Conservation (phyloP, 2,797 vertebrate species). For the Hafferia zeledoni region DNA sequence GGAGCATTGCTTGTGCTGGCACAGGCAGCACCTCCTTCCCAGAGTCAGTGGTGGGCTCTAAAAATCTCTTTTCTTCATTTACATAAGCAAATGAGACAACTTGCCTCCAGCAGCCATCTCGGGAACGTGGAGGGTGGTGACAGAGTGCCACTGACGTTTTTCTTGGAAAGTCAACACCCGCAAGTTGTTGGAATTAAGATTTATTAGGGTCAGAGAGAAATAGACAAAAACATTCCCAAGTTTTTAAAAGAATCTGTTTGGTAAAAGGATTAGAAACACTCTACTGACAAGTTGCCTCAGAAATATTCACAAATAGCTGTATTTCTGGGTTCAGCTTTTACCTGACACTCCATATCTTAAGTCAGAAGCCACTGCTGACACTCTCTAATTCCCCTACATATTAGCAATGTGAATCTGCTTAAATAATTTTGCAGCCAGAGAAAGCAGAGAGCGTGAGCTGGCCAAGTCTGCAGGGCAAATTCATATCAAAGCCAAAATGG, state of each 20-base stretch:
- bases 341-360: constrained; percentile 1
- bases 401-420: constrained; percentile 37
- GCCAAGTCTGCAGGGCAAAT: neutral
- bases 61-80: constrained; percentile 33
- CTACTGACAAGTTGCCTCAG: neutral
- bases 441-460: neutral
- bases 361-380: constrained; percentile 9
- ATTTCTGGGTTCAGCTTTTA: constrained; percentile 26
- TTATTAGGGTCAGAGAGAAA: constrained; percentile 25
- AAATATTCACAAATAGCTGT: constrained; percentile 7
- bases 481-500: neutral
- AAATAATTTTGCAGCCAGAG: constrained; percentile 19
- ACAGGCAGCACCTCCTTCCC: neutral
- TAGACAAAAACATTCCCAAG: neutral
- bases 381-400: constrained; percentile 17
- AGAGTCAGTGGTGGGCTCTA: neutral
- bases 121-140: neutral
- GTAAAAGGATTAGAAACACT: constrained; percentile 51
- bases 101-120: neutral
- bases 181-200: constrained; percentile 23
- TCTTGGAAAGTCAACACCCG: constrained; percentile 40
- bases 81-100: constrained; percentile 52
- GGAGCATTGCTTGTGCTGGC: neutral
- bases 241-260: neutral
- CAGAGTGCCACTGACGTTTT: neutral